phyloP scores from a whole-genome alignment of 2,797 vertebrate species.

The Pipistrellus pygmaeus region DNA sequence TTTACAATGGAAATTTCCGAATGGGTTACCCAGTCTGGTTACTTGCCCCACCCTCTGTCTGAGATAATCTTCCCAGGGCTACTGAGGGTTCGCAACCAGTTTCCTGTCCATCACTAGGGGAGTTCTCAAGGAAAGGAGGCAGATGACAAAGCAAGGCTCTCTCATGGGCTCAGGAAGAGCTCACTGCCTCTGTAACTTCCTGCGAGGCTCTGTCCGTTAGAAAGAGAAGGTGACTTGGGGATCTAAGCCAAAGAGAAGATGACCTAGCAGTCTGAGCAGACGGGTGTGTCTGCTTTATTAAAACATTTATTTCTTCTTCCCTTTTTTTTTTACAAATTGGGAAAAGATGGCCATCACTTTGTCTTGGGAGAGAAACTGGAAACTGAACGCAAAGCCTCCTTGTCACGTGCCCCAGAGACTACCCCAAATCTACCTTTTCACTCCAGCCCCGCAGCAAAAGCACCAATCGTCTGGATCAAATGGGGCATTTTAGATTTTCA shows the following conservation, averaged over 20 bases:
- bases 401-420: not conserved
- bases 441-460: not conserved
- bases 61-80: not conserved
- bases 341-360: not conserved
- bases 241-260: not conserved
- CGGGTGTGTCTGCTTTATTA: not conserved
- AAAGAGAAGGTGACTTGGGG: not conserved
- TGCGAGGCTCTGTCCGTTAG: not conserved
- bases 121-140: not conserved
- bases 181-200: not conserved
- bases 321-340: not conserved
- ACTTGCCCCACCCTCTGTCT: not conserved
- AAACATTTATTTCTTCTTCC: too few relatives aligned
- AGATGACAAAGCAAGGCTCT: not conserved
- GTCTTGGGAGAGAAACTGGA: not conserved
- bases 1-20: slow-evolving; percentile 72
- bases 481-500: not conserved
- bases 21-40: slow-evolving; percentile 43
- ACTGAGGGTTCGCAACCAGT: not conserved
- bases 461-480: not conserved
- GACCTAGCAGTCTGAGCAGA: not conserved
- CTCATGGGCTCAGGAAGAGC: not conserved
- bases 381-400: not conserved
- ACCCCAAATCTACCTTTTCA: not conserved
- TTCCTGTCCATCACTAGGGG: not conserved